Percentiles rank a stretch among this genome's conserved stretches.
Conservation (phyloP, 2,888 invertebrate genomes). For the Tetragonisca angustula region DNA sequence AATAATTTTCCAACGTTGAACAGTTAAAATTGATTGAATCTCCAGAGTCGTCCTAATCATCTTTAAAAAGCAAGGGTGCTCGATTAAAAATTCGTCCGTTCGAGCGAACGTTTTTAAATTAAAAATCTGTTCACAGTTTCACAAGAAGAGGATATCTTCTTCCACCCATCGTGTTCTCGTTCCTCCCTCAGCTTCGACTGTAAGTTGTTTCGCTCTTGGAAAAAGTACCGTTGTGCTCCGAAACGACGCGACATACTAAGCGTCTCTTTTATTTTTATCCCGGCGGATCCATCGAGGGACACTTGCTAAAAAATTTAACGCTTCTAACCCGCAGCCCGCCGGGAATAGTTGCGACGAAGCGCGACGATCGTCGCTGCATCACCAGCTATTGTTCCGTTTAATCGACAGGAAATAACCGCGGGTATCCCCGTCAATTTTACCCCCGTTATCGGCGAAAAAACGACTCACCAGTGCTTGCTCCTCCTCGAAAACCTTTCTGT, state of each 20-base stretch:
- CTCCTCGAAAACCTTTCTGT: not conserved
- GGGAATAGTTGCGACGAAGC: not conserved
- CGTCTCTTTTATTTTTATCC: constrained; percentile 1
- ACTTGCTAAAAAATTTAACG: constrained; percentile 39
- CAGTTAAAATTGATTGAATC: too few relatives aligned
- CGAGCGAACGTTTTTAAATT: too few relatives aligned
- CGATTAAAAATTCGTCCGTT: not conserved
- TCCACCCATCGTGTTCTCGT: not conserved
- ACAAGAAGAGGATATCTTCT: not conserved
- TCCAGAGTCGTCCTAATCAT: too few relatives aligned
- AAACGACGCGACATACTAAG: not conserved
- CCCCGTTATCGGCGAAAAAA: not conserved
- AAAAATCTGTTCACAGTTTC: too few relatives aligned
- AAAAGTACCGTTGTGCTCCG: not conserved
- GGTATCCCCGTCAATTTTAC: constrained; percentile 17
- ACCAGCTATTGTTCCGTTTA: constrained; percentile 43
- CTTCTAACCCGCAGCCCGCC: too few relatives aligned
- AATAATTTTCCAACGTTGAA: too few relatives aligned
- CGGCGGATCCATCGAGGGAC: constrained; percentile 2
- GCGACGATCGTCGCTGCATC: constrained; percentile 6
- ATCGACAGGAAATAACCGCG: constrained; percentile 40
- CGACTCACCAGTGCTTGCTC: not conserved
- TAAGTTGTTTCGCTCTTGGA: constrained; percentile 3
- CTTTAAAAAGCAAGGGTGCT: too few relatives aligned
- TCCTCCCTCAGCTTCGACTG: not conserved